Conservation (phyloP, 2,797 vertebrate genomes). For the Malurus splendens region DNA sequence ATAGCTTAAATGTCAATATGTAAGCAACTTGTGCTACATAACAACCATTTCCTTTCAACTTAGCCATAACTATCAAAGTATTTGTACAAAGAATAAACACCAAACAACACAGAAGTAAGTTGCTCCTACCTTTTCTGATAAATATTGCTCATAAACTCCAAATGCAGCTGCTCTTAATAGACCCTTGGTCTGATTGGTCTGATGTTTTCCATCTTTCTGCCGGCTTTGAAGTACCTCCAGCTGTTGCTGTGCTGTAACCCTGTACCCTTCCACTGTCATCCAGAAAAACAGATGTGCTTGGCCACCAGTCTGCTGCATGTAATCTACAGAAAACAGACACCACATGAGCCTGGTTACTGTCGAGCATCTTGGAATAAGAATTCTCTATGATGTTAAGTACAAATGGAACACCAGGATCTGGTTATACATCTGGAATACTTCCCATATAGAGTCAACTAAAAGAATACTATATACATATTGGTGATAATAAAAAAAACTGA, state of each 20-base stretch:
- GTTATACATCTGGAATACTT: background rate
- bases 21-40: background rate
- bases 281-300: slow-evolving; percentile 98
- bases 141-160: slow-evolving; percentile 96
- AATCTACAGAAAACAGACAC: slow-evolving; percentile 77
- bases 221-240: slow-evolving; percentile 87
- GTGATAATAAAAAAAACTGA: background rate
- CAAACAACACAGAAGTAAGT: background rate
- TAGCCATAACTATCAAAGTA: background rate
- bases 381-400: background rate
- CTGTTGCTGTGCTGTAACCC: slow-evolving; percentile 96
- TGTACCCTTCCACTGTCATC: slow-evolving; percentile 98
- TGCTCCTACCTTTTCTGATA: slow-evolving; percentile 90
- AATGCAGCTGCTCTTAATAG: slow-evolving; percentile 90
- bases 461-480: background rate
- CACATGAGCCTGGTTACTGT: background rate
- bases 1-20: background rate
- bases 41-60: background rate
- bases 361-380: background rate
- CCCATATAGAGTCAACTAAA: background rate
- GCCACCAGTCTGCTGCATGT: slow-evolving; percentile 95
- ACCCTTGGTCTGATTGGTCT: slow-evolving; percentile 90
- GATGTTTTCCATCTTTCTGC: slow-evolving; percentile 88
- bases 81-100: background rate
- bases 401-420: background rate